Conservation (phyloP, 2,888 invertebrate genomes). For the Muschampia plurimacula region DNA sequence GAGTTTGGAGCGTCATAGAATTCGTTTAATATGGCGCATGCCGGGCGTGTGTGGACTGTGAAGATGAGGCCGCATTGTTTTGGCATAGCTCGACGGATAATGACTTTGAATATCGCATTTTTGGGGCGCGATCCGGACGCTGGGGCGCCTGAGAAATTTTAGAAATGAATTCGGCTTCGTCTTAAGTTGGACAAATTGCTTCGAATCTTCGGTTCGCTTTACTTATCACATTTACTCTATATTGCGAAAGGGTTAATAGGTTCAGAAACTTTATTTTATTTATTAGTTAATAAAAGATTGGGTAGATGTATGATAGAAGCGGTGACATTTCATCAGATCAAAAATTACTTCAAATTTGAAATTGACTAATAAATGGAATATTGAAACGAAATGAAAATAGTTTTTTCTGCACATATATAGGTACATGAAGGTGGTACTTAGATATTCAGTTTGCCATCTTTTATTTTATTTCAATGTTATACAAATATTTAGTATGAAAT, state of each 20-base stretch:
- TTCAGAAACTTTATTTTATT: neutral
- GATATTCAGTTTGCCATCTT: no score
- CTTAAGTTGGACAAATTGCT: conserved; percentile 5
- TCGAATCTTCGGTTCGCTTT: neutral
- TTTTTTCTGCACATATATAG: no score
- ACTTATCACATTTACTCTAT: neutral
- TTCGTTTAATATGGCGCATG: conserved; percentile 35
- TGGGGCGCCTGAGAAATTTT: neutral
- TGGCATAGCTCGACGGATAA: conserved; percentile 18
- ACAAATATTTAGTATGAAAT: no score
- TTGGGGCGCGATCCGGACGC: conserved; percentile 15
- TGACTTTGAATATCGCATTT: conserved; percentile 37
- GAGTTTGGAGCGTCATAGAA: conserved; percentile 34
- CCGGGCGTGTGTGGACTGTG: conserved; percentile 31
- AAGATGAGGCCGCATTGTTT: conserved; percentile 31
- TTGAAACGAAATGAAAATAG: no score
- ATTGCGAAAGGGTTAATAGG: neutral
- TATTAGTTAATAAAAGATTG: neutral
- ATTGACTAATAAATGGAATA: no score
- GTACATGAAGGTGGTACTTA: no score
- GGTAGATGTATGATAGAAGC: no score
- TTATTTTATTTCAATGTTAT: no score
- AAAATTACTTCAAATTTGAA: no score
- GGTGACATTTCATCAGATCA: no score
- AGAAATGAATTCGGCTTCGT: conserved; percentile 3